Conservation (phyloP, 2,888 invertebrate genomes). For the Eilema sororculum region DNA sequence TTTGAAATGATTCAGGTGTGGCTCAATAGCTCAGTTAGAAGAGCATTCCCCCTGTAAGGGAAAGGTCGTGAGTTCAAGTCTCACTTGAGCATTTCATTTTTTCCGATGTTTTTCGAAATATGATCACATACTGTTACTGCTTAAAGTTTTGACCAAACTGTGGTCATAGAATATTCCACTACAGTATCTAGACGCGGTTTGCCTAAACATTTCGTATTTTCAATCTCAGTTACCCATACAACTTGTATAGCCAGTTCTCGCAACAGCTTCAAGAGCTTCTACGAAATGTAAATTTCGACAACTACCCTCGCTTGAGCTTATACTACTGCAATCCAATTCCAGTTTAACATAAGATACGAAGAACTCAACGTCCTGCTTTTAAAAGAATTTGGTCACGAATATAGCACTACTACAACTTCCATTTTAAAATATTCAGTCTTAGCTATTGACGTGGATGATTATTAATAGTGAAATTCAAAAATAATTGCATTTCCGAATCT, state of each 20-base stretch:
- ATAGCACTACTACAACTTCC: too few relatives aligned
- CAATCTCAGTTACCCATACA: neutral
- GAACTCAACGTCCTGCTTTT: too few relatives aligned
- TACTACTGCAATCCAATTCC: neutral
- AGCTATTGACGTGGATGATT: neutral
- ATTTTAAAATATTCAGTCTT: neutral
- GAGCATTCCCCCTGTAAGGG: too few relatives aligned
- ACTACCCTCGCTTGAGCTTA: neutral
- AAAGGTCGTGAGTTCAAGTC: too few relatives aligned
- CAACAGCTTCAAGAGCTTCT: neutral
- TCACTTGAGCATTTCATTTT: too few relatives aligned
- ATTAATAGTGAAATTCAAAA: constrained; percentile 6
- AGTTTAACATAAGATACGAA: neutral
- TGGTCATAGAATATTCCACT: neutral
- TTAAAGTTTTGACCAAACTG: neutral
- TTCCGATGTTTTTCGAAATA: too few relatives aligned
- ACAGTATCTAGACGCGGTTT: neutral
- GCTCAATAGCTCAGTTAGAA: too few relatives aligned
- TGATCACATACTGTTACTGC: neutral
- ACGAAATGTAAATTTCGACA: neutral
- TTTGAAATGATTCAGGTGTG: too few relatives aligned
- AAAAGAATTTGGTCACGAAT: too few relatives aligned
- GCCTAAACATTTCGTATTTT: neutral
- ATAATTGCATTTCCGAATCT: neutral
- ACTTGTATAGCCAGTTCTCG: neutral